Evolutionary conservation across 2,797 vertebrate genomes (phyloP).

Genomic region (Streptopelia turtur): DNA sequence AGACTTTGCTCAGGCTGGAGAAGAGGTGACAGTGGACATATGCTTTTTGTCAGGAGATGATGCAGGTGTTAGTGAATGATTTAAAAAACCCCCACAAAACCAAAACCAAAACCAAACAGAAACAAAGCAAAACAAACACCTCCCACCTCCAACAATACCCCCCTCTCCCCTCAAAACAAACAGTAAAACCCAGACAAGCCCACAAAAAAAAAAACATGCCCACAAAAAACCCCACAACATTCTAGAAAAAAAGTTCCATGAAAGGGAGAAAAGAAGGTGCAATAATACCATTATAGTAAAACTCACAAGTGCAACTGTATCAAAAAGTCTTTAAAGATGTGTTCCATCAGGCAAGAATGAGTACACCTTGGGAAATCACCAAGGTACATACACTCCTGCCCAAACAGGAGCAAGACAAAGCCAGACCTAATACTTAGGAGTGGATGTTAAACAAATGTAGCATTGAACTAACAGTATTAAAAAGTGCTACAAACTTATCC

Average conservation of each 20-base stretch:
- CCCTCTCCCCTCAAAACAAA: no score
- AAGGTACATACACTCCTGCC: background rate
- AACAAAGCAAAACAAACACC: no score
- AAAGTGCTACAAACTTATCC: background rate
- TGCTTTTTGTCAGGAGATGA: background rate
- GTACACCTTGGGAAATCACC: background rate
- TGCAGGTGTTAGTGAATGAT: background rate
- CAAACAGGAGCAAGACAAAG: background rate
- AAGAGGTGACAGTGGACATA: background rate
- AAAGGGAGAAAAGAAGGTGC: background rate
- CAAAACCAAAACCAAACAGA: no score
- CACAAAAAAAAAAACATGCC: no score
- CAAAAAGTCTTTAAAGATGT: constrained; percentile 28
- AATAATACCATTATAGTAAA: constrained; percentile 8
- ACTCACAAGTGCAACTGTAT: background rate
- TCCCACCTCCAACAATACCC: no score
- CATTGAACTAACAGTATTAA: background rate
- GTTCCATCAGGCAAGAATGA: constrained; percentile 7
- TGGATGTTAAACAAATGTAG: constrained; percentile 22
- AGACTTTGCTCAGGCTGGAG: background rate
- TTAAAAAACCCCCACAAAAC: background rate
- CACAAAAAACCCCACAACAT: rapidly evolving
- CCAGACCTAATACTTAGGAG: background rate
- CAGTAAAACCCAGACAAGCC: no score
- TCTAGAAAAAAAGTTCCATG: background rate